phyloP scores from a whole-genome alignment of 2,113 vertebrate genomes.

The Megaceryle maxima region DNA sequence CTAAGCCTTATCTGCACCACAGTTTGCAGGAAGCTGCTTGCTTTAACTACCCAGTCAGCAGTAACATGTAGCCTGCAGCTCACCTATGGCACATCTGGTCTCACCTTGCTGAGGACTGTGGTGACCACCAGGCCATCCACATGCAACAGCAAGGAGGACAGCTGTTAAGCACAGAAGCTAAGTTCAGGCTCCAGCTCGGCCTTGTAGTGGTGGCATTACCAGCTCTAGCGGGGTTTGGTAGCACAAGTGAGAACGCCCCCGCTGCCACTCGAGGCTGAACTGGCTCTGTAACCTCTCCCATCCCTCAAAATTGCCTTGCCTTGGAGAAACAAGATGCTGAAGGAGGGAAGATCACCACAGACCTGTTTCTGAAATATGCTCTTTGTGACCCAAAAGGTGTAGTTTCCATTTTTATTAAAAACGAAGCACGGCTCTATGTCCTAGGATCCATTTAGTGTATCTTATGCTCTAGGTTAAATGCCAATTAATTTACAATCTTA shows the following conservation, averaged over 20 bases:
- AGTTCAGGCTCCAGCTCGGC: neutral
- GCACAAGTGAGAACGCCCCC: neutral
- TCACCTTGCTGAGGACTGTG: neutral
- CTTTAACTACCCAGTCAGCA: neutral
- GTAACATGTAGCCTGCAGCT: neutral
- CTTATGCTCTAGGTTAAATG: neutral
- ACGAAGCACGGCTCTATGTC: neutral
- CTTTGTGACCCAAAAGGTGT: neutral
- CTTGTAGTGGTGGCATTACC: neutral
- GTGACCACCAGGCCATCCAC: neutral
- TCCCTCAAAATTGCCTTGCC: neutral
- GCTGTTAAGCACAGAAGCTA: neutral
- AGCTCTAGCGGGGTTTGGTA: neutral
- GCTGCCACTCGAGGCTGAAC: neutral
- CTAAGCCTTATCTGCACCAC: neutral
- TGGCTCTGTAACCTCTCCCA: neutral
- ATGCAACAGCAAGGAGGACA: rapidly evolving
- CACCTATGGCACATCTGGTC: neutral
- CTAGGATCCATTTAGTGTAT: neutral
- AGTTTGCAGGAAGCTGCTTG: neutral
- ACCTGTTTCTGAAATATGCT: neutral
- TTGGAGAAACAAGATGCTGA: neutral
- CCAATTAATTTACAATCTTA: neutral
- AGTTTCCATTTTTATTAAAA: neutral
- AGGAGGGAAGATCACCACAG: neutral